A percentile compares a stretch with the other conserved stretches of the same genome.
These are phyloP conservation scores for Opisthograptis luteolata DNA, from an alignment of 2,888 invertebrate species.

Conservation along the genomic window DNA sequence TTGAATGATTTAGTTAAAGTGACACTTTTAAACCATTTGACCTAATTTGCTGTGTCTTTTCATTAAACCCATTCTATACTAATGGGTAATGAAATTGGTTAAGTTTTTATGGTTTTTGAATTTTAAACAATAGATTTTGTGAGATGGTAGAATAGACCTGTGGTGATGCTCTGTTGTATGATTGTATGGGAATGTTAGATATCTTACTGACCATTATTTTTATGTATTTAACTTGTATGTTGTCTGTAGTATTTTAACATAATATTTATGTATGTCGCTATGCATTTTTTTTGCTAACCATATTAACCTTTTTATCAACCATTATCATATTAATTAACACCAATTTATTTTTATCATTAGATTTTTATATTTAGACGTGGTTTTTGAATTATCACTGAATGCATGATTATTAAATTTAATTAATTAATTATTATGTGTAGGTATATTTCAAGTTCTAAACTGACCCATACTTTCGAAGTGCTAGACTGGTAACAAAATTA, in stretches of 20 bases:
- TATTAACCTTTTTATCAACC: background rate
- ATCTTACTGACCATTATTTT: slow-evolving; percentile 1
- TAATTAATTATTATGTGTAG: slow-evolving; percentile 20
- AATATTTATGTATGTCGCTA: slow-evolving; percentile 21
- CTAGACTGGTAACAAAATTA: slow-evolving; percentile 17
- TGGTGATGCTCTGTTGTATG: slow-evolving; percentile 13
- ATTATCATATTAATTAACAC: slow-evolving; percentile 4
- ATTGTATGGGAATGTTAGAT: slow-evolving; percentile 14
- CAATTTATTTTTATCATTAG: slow-evolving; percentile 6
- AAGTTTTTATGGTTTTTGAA: background rate
- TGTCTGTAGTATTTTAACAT: slow-evolving; percentile 20
- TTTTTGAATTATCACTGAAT: slow-evolving; percentile 14
- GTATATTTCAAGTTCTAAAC: slow-evolving; percentile 42
- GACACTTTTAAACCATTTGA: background rate
- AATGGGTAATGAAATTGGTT: background rate
- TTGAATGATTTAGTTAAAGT: background rate
- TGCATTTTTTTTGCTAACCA: slow-evolving; percentile 24
- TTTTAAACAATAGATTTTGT: slow-evolving; percentile 2
- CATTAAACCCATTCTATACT: background rate
- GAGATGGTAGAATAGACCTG: slow-evolving; percentile 25
- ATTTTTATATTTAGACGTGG: slow-evolving; percentile 1
- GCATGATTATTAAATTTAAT: slow-evolving; percentile 26
- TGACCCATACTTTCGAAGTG: slow-evolving; percentile 63
- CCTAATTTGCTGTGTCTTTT: background rate
- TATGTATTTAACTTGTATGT: slow-evolving; percentile 20